Evolutionary conservation across 2,888 invertebrate species (phyloP).

Genomic region (Tribolium freemani): DNA sequence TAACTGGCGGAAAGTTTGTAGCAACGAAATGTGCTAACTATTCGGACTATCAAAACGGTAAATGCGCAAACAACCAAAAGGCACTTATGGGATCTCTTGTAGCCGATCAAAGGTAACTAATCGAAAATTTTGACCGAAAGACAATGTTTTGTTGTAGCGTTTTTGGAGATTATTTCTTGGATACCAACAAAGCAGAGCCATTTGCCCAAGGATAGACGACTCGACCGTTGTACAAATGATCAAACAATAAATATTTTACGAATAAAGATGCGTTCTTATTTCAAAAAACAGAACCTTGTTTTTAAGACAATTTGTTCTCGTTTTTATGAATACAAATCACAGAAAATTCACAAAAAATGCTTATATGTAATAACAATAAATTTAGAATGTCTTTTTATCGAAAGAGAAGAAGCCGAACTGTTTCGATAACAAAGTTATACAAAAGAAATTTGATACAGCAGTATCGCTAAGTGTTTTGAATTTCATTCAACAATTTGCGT

Average conservation of each 20-base stretch:
- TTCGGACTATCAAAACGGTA: not conserved
- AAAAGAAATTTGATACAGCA: not conserved
- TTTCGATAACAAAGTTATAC: not conserved
- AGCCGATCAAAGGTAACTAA: conserved; percentile 29
- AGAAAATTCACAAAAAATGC: too few species aligned
- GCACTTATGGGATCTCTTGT: conserved; percentile 13
- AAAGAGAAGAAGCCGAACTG: too few species aligned
- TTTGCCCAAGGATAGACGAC: conserved; percentile 59
- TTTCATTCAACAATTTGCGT: conserved; percentile 66
- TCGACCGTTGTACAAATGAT: not conserved
- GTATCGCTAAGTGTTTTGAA: conserved; percentile 41
- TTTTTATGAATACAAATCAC: not conserved
- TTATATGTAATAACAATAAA: too few species aligned
- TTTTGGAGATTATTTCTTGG: conserved; percentile 74
- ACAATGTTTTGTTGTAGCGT: conserved; percentile 55
- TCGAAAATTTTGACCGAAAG: not conserved
- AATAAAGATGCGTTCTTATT: too few species aligned
- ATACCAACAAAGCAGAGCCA: conserved; percentile 72
- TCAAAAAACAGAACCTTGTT: too few species aligned
- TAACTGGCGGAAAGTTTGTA: conserved; percentile 48
- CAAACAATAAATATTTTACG: too few species aligned
- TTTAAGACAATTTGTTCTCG: too few species aligned
- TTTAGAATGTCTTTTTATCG: too few species aligned
- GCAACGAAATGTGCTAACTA: conserved; percentile 14
- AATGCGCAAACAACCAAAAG: conserved; percentile 8